phyloP scores from a whole-genome alignment of 2,888 invertebrate species.

The Diarsia mendica region DNA sequence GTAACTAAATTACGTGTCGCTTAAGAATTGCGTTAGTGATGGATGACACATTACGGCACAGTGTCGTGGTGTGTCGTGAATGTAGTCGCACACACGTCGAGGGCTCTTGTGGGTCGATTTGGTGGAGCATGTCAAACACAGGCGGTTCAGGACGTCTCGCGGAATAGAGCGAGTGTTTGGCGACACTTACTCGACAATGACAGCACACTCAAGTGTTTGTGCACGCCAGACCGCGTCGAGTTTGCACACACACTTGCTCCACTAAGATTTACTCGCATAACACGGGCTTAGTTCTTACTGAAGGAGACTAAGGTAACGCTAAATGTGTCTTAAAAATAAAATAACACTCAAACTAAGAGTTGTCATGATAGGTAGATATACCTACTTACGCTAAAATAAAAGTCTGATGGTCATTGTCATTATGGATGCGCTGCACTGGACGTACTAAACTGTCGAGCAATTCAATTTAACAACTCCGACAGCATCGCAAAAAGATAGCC shows the following conservation, averaged over 20 bases:
- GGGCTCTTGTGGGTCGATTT: constrained; percentile 80
- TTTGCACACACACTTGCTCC: constrained; percentile 74
- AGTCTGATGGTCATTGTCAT: constrained; percentile 34
- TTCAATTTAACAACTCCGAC: constrained; percentile 56
- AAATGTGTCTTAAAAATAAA: constrained; percentile 18
- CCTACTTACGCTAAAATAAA: constrained; percentile 15
- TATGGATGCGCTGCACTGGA: constrained; percentile 34
- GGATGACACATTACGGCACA: constrained; percentile 62
- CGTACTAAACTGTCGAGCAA: constrained; percentile 49
- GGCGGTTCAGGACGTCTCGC: constrained; percentile 74
- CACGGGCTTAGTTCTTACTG: constrained; percentile 65
- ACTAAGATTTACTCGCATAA: constrained; percentile 75
- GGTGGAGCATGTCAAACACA: constrained; percentile 80
- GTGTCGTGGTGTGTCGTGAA: constrained; percentile 61
- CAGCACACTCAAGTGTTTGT: constrained; percentile 75
- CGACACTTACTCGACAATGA: constrained; percentile 80
- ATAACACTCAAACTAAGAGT: not conserved
- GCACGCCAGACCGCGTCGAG: constrained; percentile 70
- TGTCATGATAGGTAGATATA: not conserved
- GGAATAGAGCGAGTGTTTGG: constrained; percentile 77
- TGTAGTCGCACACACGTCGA: constrained; percentile 65
- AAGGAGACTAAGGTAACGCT: constrained; percentile 26
- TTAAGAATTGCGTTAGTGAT: constrained; percentile 64
- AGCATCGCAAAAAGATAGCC: constrained; percentile 64
- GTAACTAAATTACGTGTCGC: constrained; percentile 64